A percentile compares a stretch with the other conserved stretches of the same genome.
Conservation (phyloP, 2,888 invertebrate species). For the Idaea aversata region DNA sequence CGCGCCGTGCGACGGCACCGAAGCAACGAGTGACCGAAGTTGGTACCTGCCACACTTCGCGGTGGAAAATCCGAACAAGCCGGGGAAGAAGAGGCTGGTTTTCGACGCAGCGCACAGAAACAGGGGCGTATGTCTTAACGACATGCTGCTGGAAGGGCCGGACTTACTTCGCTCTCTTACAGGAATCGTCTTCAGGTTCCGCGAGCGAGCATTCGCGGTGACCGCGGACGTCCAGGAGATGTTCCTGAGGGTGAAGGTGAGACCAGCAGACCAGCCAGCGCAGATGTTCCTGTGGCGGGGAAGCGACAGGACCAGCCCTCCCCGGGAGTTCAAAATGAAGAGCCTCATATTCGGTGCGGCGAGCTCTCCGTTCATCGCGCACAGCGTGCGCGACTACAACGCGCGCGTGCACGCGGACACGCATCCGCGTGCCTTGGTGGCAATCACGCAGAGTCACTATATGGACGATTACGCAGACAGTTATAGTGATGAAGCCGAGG, state of each 20-base stretch:
- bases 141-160: constrained; percentile 8
- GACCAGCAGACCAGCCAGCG: no score
- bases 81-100: constrained; percentile 4
- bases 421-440: no score
- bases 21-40: not conserved
- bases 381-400: no score
- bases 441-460: no score
- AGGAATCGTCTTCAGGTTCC: constrained; percentile 9
- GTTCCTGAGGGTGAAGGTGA: no score
- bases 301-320: no score
- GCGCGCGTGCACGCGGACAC: no score
- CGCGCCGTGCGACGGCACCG: not conserved
- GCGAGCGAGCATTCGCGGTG: constrained; percentile 4
- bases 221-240: not conserved
- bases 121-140: no score
- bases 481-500: not conserved
- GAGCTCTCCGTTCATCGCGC: no score
- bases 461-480: not conserved
- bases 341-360: no score
- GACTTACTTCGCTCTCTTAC: constrained; percentile 8
- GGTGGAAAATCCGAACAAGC: constrained; percentile 7
- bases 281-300: no score
- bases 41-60: constrained; percentile 9
- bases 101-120: constrained; percentile 2
- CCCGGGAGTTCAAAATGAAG: no score